Percentiles rank a stretch among this genome's conserved stretches.
Evolutionary conservation across 2,888 invertebrate genomes (phyloP).

Genomic region (Chouioia cunea): DNA sequence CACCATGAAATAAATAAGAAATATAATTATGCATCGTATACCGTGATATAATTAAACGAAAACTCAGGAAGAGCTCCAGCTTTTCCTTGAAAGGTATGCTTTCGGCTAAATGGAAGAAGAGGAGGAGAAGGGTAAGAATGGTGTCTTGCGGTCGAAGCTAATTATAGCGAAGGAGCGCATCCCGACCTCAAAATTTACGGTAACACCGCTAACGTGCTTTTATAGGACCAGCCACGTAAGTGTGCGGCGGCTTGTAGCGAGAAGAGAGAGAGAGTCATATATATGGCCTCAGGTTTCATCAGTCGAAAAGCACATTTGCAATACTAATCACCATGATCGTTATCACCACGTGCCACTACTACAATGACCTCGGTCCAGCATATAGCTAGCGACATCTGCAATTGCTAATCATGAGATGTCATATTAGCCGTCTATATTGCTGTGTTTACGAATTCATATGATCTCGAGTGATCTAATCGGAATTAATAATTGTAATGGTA

Average conservation of each 20-base stretch:
- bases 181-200: constrained; percentile 42
- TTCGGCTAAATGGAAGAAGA: constrained; percentile 11
- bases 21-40: constrained; percentile 31
- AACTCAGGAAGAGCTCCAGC: constrained; percentile 25
- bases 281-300: constrained; percentile 57
- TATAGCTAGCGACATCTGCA: neutral
- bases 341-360: constrained; percentile 60
- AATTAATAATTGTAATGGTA: too few relatives aligned
- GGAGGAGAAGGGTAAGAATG: constrained; percentile 28
- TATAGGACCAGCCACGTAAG: constrained; percentile 28
- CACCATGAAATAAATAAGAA: constrained; percentile 20
- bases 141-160: constrained; percentile 43
- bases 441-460: constrained; percentile 36
- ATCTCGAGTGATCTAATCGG: neutral
- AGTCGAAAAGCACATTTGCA: constrained; percentile 66
- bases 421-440: constrained; percentile 6
- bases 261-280: constrained; percentile 21
- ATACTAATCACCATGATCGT: constrained; percentile 66
- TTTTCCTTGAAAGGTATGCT: constrained; percentile 5
- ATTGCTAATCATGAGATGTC: neutral
- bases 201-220: constrained; percentile 22
- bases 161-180: constrained; percentile 37
- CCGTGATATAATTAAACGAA: constrained; percentile 42
- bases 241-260: neutral
- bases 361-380: constrained; percentile 29